Percentiles rank a stretch among this genome's conserved stretches.
Conservation (phyloP, 35 echinoderm and acorn worm genomes). For the Ophioderma brevispina region DNA sequence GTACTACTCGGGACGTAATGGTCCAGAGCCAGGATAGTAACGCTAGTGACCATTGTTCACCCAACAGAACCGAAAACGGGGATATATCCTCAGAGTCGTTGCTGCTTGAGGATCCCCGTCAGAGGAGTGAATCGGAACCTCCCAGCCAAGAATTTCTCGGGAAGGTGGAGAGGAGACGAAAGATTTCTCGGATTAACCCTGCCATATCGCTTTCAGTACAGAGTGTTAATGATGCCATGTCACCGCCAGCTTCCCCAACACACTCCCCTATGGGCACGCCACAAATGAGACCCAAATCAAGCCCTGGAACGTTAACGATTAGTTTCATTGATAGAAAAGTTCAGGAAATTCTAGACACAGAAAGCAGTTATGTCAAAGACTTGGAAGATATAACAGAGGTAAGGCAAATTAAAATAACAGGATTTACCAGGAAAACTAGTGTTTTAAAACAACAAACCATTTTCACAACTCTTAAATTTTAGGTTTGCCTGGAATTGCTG, state of each 20-base stretch:
- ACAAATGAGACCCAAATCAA: constrained; percentile 30
- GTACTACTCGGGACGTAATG: not conserved
- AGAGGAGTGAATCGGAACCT: not conserved
- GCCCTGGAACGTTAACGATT: not conserved
- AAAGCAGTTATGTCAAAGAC: constrained; percentile 75
- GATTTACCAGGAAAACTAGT: too few species aligned
- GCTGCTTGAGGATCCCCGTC: not conserved
- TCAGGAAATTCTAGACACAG: constrained; percentile 77
- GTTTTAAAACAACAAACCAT: too few species aligned
- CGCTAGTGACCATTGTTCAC: not conserved
- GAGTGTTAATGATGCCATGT: constrained; percentile 52
- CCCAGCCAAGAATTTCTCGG: not conserved
- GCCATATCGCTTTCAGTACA: constrained; percentile 37
- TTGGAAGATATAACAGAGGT: constrained; percentile 79
- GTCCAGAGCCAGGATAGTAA: not conserved
- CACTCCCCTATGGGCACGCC: constrained; percentile 39
- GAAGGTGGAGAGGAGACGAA: not conserved
- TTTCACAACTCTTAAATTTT: too few species aligned
- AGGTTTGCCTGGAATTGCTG: too few species aligned
- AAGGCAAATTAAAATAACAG: not conserved
- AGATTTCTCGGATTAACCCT: constrained; percentile 80
- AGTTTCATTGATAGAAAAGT: constrained; percentile 70
- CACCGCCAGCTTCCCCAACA: constrained; percentile 61
- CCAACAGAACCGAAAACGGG: not conserved
- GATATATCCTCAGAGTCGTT: not conserved